phyloP scores from a whole-genome alignment of 2,113 vertebrate genomes.

The Plestiodon gilberti region DNA sequence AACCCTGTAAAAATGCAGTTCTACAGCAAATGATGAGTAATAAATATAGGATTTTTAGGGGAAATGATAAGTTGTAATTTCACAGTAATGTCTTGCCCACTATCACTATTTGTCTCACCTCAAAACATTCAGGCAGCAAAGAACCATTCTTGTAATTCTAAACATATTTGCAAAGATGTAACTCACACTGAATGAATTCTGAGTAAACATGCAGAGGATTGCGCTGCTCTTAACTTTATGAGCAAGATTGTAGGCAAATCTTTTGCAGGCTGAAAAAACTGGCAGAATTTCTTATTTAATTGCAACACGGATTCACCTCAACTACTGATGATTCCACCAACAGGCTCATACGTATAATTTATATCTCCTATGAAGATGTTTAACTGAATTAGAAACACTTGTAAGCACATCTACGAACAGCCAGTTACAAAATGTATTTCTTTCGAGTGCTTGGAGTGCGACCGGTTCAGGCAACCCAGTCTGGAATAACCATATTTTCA shows the following conservation, averaged over 20 bases:
- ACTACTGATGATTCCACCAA: slow-evolving; percentile 76
- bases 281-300: slow-evolving; percentile 72
- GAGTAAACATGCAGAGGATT: background rate
- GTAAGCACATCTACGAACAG: slow-evolving; percentile 64
- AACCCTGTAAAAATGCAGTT: background rate
- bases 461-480: slow-evolving; percentile 46
- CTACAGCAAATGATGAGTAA: background rate
- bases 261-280: slow-evolving; percentile 65
- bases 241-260: slow-evolving; percentile 58
- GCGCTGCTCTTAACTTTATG: background rate
- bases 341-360: slow-evolving; percentile 72
- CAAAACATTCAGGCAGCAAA: background rate
- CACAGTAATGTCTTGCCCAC: background rate
- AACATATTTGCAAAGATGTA: background rate
- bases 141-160: background rate
- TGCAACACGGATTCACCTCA: slow-evolving; percentile 68
- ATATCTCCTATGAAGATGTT: slow-evolving; percentile 80
- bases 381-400: slow-evolving; percentile 80
- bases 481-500: slow-evolving; percentile 52
- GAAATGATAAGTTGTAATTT: background rate
- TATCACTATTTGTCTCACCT: slow-evolving; percentile 17
- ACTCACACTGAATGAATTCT: background rate
- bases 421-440: slow-evolving; percentile 64
- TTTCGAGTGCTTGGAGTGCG: slow-evolving; percentile 46
- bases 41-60: background rate